Evolutionary conservation across 2,113 vertebrate genomes (phyloP).

Genomic region (Colaptes auratus): DNA sequence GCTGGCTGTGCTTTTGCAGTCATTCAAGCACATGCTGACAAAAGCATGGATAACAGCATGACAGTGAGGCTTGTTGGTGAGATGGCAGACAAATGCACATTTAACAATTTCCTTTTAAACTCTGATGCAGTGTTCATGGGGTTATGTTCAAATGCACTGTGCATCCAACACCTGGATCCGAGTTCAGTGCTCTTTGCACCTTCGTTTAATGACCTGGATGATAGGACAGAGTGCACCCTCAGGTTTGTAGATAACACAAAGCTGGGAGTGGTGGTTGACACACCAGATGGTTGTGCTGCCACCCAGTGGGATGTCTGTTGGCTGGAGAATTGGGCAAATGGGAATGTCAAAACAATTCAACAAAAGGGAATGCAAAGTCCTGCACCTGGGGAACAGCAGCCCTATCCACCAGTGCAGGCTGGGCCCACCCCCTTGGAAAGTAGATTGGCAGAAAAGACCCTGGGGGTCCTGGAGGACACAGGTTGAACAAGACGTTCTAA

Average conservation of each 20-base stretch:
- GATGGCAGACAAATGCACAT: not conserved
- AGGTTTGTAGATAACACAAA: not conserved
- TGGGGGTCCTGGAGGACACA: not conserved
- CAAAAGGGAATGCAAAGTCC: not conserved
- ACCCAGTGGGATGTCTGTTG: fast-evolving
- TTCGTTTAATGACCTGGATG: not conserved
- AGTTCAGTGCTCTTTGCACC: not conserved
- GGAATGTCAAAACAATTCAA: fast-evolving
- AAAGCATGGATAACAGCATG: not conserved
- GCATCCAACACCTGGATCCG: not conserved
- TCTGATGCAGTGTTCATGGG: not conserved
- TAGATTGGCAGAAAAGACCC: not conserved
- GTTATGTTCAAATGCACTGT: not conserved
- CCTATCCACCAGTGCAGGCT: not conserved
- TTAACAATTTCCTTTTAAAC: not conserved
- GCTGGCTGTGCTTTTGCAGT: not conserved
- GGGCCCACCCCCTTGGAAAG: not conserved
- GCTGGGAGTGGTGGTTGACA: not conserved
- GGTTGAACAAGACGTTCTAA: not conserved
- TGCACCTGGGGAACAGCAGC: not conserved
- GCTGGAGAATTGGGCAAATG: not conserved
- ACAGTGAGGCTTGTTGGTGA: not conserved
- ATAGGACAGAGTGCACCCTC: not conserved
- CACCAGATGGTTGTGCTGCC: not conserved
- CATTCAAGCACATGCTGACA: not conserved